These are phyloP conservation scores for Ariolimax columbianus DNA, from an alignment of 2,888 invertebrate genomes.

Conservation along the genomic window DNA sequence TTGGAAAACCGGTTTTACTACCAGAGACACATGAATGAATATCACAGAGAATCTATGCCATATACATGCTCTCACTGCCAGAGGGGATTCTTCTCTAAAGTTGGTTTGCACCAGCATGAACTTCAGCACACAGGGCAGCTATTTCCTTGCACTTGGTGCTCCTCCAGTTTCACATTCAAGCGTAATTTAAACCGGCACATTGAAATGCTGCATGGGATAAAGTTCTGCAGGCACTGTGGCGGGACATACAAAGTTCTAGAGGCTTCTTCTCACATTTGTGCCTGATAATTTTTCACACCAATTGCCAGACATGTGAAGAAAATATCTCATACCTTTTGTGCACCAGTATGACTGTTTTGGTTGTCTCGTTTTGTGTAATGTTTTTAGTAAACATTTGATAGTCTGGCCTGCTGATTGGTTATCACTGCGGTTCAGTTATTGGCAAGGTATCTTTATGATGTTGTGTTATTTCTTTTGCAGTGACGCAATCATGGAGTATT, in stretches of 20 bases:
- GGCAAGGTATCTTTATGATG: neutral
- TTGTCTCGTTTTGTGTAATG: too few species aligned
- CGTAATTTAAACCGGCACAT: conserved; percentile 42
- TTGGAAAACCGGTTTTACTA: conserved; percentile 34
- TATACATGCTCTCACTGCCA: conserved; percentile 43
- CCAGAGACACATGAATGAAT: conserved; percentile 44
- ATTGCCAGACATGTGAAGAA: too few species aligned
- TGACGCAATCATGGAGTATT: neutral
- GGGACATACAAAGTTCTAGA: conserved; percentile 18
- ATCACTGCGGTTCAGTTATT: neutral
- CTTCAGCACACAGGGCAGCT: conserved; percentile 37
- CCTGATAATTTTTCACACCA: neutral
- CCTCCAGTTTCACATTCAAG: conserved; percentile 40
- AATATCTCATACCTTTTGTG: too few species aligned
- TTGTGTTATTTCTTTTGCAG: neutral
- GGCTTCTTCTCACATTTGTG: conserved; percentile 25
- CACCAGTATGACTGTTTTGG: too few species aligned
- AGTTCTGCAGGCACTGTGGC: conserved; percentile 44
- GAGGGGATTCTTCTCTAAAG: conserved; percentile 49
- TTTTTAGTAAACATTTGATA: too few species aligned
- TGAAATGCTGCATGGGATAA: conserved; percentile 40
- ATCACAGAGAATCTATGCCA: conserved; percentile 43
- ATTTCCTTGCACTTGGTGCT: conserved; percentile 40
- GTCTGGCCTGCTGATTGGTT: neutral
- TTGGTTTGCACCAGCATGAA: conserved; percentile 46